Base-by-base conservation (phyloP, 2,113 vertebrate species). In the Daboia siamensis region DNA sequence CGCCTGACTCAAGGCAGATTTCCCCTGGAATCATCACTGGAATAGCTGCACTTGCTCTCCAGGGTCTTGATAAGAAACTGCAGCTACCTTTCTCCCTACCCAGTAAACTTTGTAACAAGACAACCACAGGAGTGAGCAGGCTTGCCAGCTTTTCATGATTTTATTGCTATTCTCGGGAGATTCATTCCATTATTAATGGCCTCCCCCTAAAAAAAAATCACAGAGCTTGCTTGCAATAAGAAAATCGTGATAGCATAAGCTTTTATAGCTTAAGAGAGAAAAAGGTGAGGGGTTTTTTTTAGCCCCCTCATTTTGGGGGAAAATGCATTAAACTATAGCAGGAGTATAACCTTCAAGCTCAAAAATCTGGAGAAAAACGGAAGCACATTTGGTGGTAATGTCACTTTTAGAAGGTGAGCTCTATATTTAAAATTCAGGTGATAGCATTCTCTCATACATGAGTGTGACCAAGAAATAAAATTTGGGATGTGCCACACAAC, bases 141-240 rank as follows among this genome's bases (percentile, higher is more conserved):
- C 39, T 51, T 84, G 91, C 91, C 87, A 89, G 15, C 54, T 84
- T 92, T 48, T 89, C 87, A 59, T 56, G 87, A 57, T 80, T 92
- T 92, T 89, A 92, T 92, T 89, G 87, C 87, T 89, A 55, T 54
- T 57, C 91, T 89, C 29, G 10, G 55, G 87, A 92, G 87, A 92
- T 89, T 55, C 54, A 15, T 48, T 89, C 52, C 48, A 84, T 92
- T 92, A 89, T 85, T 92, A 92, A 92, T 85, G 54, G 54, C 64
- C 39, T 89, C 87, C 64, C 61, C 4, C 23, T 0, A 13, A 52
- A 51, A 13, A 92, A 89, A 85, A 92, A 51, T 59, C 69, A 92
- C 44, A 57, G 84, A 86, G 54, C 51, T 92, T 92, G 54, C 51
- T 92, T 92, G 91, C 87, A 92, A 33, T n/a, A 51, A 89, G 64